Conservation (phyloP, 1,140 invertebrate genomes). For the Drosophila prosaltans region DNA sequence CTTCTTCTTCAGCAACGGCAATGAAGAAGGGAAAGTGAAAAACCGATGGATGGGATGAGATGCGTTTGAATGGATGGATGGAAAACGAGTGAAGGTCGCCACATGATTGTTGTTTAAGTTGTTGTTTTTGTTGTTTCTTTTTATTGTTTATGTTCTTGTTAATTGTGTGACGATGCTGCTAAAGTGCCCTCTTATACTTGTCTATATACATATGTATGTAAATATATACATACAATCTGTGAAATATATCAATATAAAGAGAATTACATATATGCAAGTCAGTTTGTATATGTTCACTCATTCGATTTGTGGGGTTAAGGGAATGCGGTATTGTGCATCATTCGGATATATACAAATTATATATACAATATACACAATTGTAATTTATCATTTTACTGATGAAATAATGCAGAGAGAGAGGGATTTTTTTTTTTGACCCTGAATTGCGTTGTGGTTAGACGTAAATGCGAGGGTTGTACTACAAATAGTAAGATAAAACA, state of each 20-base stretch:
- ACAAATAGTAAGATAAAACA: not conserved
- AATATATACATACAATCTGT: not conserved
- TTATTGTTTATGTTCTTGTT: constrained; percentile 31
- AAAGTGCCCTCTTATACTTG: constrained; percentile 35
- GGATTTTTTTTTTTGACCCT: not conserved
- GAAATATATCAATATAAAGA: not conserved
- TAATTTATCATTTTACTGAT: constrained; percentile 4
- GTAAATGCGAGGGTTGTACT: not conserved
- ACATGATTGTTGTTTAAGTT: not conserved
- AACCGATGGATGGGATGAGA: constrained; percentile 25
- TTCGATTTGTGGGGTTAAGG: not conserved
- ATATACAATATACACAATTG: not conserved
- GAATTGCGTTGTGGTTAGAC: constrained; percentile 2
- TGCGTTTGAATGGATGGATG: constrained; percentile 38
- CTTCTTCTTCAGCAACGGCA: too few relatives aligned
- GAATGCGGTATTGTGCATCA: not conserved
- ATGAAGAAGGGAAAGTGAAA: too few relatives aligned
- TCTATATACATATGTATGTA: not conserved
- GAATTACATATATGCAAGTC: not conserved
- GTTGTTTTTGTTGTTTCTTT: constrained; percentile 12
- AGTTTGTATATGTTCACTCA: not conserved
- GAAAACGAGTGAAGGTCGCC: constrained; percentile 63
- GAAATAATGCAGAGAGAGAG: constrained; percentile 5
- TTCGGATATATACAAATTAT: not conserved
- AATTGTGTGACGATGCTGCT: constrained; percentile 39